Evolutionary conservation across 2,797 vertebrate genomes (phyloP), one percentile per base, ranked within the genome.

Genomic region (Halcyon badia): DNA sequence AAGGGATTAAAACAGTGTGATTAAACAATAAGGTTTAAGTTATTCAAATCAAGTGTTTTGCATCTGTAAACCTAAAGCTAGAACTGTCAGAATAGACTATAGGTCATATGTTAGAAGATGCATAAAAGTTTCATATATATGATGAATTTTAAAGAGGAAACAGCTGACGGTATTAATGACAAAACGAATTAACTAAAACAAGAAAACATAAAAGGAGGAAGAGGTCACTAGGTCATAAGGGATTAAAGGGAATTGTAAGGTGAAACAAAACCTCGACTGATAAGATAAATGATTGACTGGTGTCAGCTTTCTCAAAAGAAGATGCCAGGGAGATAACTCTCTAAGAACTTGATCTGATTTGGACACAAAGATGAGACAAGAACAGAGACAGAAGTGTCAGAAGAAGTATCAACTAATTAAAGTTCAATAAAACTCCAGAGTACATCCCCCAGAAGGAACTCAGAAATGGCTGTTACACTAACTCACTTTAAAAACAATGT

Each of bases 131-230:
- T 41, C 41, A n/a, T 24, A 15, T 41, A 65, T 31, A 52, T 24
- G 17, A 92, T 51, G 42, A 83, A 5, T 84, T 96, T 87, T 62
- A 87, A 94, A 87, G 41, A 85, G 17, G 12, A 73, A 95, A 92
- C 11, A 89, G 46, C 18, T 87, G 68, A 72, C 84, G 9, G 16
- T 71, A 77, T 71, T 92, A 93, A 88, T 68, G 46, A 25, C 48
- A 81, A 81, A 90, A 86, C 48, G 37, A 84, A 78, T 58, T 87
- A 87, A 79, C 28, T 76, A 85, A 72, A 95, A 31, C 15, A 89
- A 80, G 39, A 73, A 81, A 80, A 89, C 44, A 33, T 56, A 78
- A 60, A 89, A 80, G 68, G 69, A 84, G 17, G 7, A 72, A 84
- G 35, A 54, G 71, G 57, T 90, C 70, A 65, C 14, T 39, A 76